phyloP scores from a whole-genome alignment of 1,140 invertebrate species.

The Saccostrea cuccullata region DNA sequence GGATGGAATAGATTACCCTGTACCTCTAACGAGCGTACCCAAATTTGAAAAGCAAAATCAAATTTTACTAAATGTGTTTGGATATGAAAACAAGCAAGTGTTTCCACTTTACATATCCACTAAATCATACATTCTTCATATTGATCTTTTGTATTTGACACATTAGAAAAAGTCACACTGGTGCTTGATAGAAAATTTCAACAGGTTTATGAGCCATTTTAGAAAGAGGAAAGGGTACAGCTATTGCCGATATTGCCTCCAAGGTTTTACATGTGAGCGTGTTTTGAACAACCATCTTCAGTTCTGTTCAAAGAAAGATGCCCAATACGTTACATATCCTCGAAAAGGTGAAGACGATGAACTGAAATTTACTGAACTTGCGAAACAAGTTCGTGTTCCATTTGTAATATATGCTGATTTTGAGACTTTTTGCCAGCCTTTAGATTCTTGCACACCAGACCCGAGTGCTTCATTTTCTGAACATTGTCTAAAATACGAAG shows the following conservation, averaged over 20 bases:
- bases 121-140: neutral
- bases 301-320: slow-evolving; percentile 30
- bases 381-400: slow-evolving; percentile 17
- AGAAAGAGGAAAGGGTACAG: neutral
- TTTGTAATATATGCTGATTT: slow-evolving; percentile 55
- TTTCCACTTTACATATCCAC: slow-evolving; percentile 43
- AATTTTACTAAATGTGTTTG: slow-evolving; percentile 46
- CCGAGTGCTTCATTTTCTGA: neutral
- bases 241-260: slow-evolving; percentile 48
- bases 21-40: slow-evolving; percentile 1
- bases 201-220: slow-evolving; percentile 15
- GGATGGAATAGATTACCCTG: slow-evolving; percentile 43
- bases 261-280: slow-evolving; percentile 25
- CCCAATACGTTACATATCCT: slow-evolving; percentile 34
- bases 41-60: slow-evolving; percentile 51
- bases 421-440: slow-evolving; percentile 39
- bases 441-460: neutral
- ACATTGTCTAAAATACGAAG: slow-evolving; percentile 16
- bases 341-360: slow-evolving; percentile 29
- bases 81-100: slow-evolving; percentile 36
- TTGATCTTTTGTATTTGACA: slow-evolving; percentile 25
- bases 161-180: slow-evolving; percentile 16
- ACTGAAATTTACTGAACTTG: slow-evolving; percentile 38
- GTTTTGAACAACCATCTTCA: slow-evolving; percentile 41
- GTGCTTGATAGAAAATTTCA: slow-evolving; percentile 32